Base-by-base conservation (phyloP, 2,113 vertebrate genomes). In the Speoplatyrhinus poulsoni region DNA sequence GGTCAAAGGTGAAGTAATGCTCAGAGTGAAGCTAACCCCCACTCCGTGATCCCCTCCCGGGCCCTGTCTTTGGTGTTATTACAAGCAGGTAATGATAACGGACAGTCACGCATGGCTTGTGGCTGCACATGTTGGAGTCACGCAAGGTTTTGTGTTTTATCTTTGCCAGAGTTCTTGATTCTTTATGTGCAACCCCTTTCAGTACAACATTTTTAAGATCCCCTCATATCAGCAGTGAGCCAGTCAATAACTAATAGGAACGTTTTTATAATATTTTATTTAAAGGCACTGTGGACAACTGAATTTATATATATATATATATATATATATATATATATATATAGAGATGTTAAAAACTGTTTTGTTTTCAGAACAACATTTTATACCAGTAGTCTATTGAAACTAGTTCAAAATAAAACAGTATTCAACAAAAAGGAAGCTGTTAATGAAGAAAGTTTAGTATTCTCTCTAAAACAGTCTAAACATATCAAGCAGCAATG, bases 1-100 rank as follows among this genome's bases (percentile, higher is more conserved):
- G 85, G 90, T 93, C 63, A 74, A 19, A 89, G 93, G 92, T 94
- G 90, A 87, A 8, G 10, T 65, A 5, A 87, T 46, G 81, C 92
- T 92, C 90, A 91, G 92, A 89, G 88, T 82, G 73, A 83, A 87
- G 87, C 72, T 83, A 83, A 91, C 86, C 70, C 70, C 81, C 76
- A 73, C 82, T 79, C 69, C 3, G 66, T 3, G 49, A 67, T 81
- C 76, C 81, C 85, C 81, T 75, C 61, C 68, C 6, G 0, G 9
- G 46, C 53, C 54, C 80, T 69, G 75, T 64, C 58, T 81, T 77
- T 87, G 92, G 92, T 94, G 93, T 94, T 93, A 82, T 90, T 87
- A 88, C 82, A 85, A 87, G 83, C 85, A 76, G 81, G 64, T 92
- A 90, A 95, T 87, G 91, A 93, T 81, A 75, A 92, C 4, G 2